These are phyloP conservation scores for Pogonocherus hispidulus DNA, from an alignment of 2,888 invertebrate genomes.

Conservation along the genomic window DNA sequence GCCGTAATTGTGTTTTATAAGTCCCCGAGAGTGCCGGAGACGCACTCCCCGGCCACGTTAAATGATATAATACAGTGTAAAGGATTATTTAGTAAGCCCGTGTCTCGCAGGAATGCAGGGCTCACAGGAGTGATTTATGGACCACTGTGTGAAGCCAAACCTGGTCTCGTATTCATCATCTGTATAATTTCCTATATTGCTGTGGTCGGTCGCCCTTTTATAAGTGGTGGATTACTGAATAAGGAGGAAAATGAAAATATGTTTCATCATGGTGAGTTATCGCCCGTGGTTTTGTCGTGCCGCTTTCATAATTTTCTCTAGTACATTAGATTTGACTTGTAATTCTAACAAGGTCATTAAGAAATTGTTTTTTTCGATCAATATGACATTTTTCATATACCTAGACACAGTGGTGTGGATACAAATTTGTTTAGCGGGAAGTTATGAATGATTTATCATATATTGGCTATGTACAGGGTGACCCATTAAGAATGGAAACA, in stretches of 20 bases:
- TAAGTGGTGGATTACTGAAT: conserved; percentile 10
- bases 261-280: conserved; percentile 14
- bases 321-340: background rate
- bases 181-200: conserved; percentile 52
- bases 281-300: background rate
- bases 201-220: conserved; percentile 34
- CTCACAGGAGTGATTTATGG: conserved; percentile 43
- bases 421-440: too few relatives aligned
- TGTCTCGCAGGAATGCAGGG: conserved; percentile 37
- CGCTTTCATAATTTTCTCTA: background rate
- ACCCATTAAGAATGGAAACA: too few relatives aligned
- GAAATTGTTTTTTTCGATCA: too few relatives aligned
- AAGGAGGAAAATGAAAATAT: conserved; percentile 17
- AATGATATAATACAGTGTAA: conserved; percentile 49
- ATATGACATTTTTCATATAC: too few relatives aligned
- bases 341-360: too few relatives aligned
- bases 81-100: conserved; percentile 47
- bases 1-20: conserved; percentile 44
- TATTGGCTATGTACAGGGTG: too few relatives aligned
- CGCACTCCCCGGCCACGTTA: conserved; percentile 30
- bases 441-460: too few relatives aligned
- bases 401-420: too few relatives aligned
- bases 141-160: conserved; percentile 44
- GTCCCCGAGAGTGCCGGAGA: conserved; percentile 38
- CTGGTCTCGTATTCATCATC: conserved; percentile 51